Evolutionary conservation across 1,140 invertebrate genomes (phyloP).

Genomic region (Lineus longissimus): DNA sequence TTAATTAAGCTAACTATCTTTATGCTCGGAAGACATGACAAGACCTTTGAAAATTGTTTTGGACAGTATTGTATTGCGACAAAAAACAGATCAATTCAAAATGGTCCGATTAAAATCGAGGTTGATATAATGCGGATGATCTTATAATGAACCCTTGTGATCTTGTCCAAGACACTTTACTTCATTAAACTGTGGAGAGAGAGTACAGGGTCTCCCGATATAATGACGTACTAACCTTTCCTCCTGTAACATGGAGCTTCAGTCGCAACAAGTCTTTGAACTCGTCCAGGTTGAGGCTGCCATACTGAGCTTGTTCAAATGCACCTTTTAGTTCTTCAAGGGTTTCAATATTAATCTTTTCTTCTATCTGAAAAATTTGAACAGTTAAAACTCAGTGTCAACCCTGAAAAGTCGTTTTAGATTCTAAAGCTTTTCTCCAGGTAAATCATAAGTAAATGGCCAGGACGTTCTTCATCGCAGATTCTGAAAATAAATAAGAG

Average conservation of each 20-base stretch:
- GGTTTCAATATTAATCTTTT: slow-evolving; percentile 49
- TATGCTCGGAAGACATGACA: no score
- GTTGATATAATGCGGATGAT: no score
- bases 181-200: no score
- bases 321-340: slow-evolving; percentile 47
- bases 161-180: no score
- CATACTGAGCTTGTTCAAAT: slow-evolving; percentile 43
- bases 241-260: slow-evolving; percentile 33
- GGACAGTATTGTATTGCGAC: no score
- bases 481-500: background rate
- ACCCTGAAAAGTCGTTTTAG: background rate
- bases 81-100: no score
- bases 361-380: slow-evolving; percentile 45
- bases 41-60: no score
- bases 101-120: no score
- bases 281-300: slow-evolving; percentile 45
- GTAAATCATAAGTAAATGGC: background rate
- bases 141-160: no score
- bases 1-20: no score
- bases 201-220: no score
- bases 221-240: slow-evolving; percentile 39
- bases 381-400: background rate
- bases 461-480: background rate
- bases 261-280: slow-evolving; percentile 46
- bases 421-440: background rate